Conservation (phyloP, 1,140 invertebrate species). For the Hormaphis cornu region DNA sequence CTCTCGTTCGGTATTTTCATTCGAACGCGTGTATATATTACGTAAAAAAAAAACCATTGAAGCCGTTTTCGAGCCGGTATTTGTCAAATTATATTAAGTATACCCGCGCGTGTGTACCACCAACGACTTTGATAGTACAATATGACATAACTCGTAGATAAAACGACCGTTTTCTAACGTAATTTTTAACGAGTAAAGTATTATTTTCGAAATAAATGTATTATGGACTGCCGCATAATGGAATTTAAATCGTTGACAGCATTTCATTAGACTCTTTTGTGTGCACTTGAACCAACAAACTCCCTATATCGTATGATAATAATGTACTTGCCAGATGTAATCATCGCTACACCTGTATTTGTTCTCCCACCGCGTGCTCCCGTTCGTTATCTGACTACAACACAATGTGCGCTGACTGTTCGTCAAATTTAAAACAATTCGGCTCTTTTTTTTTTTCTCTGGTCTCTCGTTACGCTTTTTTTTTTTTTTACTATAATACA, state of each 20-base stretch:
- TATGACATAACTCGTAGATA: neutral
- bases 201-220: conserved; percentile 8
- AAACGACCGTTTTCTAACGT: neutral
- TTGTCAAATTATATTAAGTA: too few species aligned
- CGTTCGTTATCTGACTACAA: neutral
- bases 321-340: conserved; percentile 29
- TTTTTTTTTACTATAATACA: neutral
- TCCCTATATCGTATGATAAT: too few species aligned
- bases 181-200: conserved; percentile 15
- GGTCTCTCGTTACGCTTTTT: neutral
- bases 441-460: neutral
- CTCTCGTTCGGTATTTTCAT: too few species aligned
- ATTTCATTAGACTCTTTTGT: conserved; percentile 32
- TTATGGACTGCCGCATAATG: neutral
- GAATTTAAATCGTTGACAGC: conserved; percentile 24
- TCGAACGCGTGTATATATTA: too few species aligned
- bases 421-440: conserved; percentile 2
- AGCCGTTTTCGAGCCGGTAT: too few species aligned
- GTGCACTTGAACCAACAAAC: conserved; percentile 25
- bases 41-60: too few species aligned
- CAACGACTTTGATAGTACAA: neutral
- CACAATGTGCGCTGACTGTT: too few species aligned
- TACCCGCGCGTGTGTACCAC: too few species aligned
- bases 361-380: neutral
- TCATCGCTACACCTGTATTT: conserved; percentile 26